Conservation (phyloP, 2,113 vertebrate species). For the Telmatochromis sp. region DNA sequence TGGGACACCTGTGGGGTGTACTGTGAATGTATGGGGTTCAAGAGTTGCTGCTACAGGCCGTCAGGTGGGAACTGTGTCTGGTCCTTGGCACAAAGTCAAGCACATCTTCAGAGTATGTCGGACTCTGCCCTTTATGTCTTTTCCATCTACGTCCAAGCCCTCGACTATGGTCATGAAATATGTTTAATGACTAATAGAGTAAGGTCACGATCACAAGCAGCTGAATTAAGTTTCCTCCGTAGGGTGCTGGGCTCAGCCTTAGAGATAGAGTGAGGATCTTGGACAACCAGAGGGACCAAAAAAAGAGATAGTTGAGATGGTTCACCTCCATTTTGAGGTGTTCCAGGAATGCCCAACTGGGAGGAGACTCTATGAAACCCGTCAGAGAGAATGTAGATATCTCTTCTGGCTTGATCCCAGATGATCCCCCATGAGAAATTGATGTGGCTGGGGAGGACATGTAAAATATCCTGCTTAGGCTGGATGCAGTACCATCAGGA, state of each 20-base stretch:
- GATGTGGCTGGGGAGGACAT: not conserved
- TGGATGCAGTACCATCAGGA: not conserved
- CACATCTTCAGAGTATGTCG: not conserved
- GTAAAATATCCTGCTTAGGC: not conserved
- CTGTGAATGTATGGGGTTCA: not conserved
- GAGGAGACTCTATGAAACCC: not conserved
- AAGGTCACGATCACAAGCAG: not conserved
- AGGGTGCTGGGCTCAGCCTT: not conserved
- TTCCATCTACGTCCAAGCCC: not conserved
- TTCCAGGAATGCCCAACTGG: not conserved
- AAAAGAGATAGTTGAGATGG: not conserved
- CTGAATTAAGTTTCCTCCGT: not conserved
- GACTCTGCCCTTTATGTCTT: not conserved
- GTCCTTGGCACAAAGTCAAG: not conserved
- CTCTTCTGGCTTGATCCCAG: not conserved
- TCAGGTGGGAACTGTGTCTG: not conserved
- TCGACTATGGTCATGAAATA: not conserved
- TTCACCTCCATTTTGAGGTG: not conserved
- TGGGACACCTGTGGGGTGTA: not conserved
- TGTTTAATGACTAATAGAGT: not conserved
- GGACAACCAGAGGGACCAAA: not conserved
- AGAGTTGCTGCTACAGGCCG: not conserved
- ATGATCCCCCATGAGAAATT: not conserved
- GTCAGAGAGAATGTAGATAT: rapidly evolving
- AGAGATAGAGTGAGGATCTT: not conserved